Evolutionary conservation across 2,797 vertebrate genomes (phyloP), one percentile per base, ranked within the genome.

Genomic region (Typhlichthys eigenmanni): DNA sequence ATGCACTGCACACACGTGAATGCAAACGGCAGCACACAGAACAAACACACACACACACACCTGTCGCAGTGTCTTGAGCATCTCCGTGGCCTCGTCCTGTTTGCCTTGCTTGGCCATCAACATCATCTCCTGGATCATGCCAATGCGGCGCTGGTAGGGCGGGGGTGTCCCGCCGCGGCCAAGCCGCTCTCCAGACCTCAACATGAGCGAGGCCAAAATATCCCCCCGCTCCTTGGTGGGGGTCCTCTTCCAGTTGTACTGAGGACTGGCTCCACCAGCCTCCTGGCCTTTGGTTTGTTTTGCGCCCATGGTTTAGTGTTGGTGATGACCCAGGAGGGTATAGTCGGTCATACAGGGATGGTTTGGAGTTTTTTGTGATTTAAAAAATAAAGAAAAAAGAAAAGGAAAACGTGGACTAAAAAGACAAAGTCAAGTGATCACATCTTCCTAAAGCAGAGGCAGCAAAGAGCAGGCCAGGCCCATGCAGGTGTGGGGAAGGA

Each of bases 121-220:
- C 94, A 97, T 94, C 95, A 98, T 95, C 81, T 98, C 96, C 90
- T 98, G 96, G 84, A 98, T 95, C 94, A 98, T 96, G 72, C 94
- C 80, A 58, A 98, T 94, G n/a, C 96, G 93, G 10, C 95, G 92
- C 84, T 95, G 96, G 87, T 99, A 98, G 2, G 97, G 97, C 2
- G 96, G 97, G 38, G 96, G 93, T 3, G 88, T 82, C 66, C 88
- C 92, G 0, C 91, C 83, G 11, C 93, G 92, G 68, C 84, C 92
- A 56, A 96, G 92, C 84, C 94, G 92, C 78, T 97, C 95, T 43
- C 95, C 92, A 4, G 96, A 93, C 84, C 92, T 95, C 68, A 94
- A 85, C 92, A 96, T 92, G 63, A 96, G 89, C 66, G 95, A 95
- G 7, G 96, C 85, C 79, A 96, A 84, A 80, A 96, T 90, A 84